A percentile compares a stretch with the other conserved stretches of the same genome.
Evolutionary conservation across 2,797 vertebrate genomes (phyloP).

Genomic region (Peromyscus eremicus): DNA sequence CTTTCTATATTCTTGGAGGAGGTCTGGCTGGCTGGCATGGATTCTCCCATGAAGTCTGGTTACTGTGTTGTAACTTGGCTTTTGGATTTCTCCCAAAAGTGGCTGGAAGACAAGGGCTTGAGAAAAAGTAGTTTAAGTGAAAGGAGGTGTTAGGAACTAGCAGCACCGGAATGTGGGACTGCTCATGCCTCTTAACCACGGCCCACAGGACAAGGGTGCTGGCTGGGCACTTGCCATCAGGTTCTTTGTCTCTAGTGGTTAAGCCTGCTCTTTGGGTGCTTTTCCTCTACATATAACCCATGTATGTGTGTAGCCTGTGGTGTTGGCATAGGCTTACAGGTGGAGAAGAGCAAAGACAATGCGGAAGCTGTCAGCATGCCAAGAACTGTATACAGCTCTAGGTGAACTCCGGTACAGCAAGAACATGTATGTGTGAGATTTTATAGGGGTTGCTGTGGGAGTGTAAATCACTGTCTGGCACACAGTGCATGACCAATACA

Average conservation of each 20-base stretch:
- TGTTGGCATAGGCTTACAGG: background rate
- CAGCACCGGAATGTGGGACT: background rate
- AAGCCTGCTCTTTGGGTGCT: background rate
- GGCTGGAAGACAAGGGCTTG: background rate
- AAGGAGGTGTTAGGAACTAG: constrained; percentile 11
- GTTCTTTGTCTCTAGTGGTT: background rate
- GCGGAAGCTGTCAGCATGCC: background rate
- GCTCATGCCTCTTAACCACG: background rate
- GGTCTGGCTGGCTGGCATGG: no score
- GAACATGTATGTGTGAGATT: no score
- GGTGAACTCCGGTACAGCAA: background rate
- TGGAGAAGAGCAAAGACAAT: background rate
- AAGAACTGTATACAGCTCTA: background rate
- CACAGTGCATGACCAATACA: background rate
- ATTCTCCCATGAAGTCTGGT: no score
- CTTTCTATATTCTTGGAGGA: no score
- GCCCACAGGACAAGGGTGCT: background rate
- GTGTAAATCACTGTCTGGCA: background rate
- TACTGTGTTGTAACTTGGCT: no score
- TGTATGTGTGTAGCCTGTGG: background rate
- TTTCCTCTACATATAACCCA: no score
- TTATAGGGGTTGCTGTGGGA: background rate
- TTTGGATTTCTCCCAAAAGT: background rate
- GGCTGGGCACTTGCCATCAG: background rate
- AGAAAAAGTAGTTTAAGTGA: background rate